These are phyloP conservation scores for Coelopa frigida DNA, from an alignment of 1,140 invertebrate genomes.

Conservation along the genomic window DNA sequence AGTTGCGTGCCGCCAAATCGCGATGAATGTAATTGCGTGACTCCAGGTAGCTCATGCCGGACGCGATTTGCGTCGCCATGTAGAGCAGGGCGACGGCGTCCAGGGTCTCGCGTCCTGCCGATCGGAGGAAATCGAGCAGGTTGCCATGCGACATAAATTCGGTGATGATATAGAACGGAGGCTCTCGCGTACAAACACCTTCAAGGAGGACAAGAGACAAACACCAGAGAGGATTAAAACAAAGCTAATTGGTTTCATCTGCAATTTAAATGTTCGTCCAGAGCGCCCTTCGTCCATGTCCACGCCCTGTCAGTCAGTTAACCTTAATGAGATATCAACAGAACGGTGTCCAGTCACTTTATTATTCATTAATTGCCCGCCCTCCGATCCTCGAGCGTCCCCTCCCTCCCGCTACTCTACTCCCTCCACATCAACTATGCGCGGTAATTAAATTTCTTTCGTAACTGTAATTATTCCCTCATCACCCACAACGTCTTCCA, in stretches of 20 bases:
- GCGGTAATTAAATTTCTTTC: too few species aligned
- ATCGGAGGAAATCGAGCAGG: conserved; percentile 89
- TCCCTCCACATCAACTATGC: too few species aligned
- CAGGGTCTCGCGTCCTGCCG: conserved; percentile 80
- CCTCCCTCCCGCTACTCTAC: too few species aligned
- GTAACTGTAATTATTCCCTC: too few species aligned
- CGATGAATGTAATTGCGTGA: conserved; percentile 94
- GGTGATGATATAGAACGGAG: conserved; percentile 98
- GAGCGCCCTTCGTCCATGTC: too few species aligned
- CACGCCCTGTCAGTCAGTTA: too few species aligned
- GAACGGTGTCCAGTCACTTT: too few species aligned
- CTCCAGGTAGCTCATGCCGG: conserved; percentile 98
- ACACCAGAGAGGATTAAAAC: conserved; percentile 14
- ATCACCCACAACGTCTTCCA: too few species aligned
- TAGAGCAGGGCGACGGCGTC: conserved; percentile 95
- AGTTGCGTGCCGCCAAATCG: conserved; percentile 97
- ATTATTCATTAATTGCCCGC: too few species aligned
- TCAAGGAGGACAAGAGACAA: conserved; percentile 20
- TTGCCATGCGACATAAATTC: conserved; percentile 99
- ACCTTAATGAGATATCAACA: too few species aligned
- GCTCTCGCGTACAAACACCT: conserved; percentile 93
- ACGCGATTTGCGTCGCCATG: conserved; percentile 98
- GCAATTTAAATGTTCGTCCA: too few species aligned
- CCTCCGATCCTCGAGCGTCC: too few species aligned
- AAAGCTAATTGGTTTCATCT: not conserved